Evolutionary conservation across 2,888 invertebrate species (phyloP), one percentile per base, ranked within the genome.

Genomic region (Pseudanteris insignis): DNA sequence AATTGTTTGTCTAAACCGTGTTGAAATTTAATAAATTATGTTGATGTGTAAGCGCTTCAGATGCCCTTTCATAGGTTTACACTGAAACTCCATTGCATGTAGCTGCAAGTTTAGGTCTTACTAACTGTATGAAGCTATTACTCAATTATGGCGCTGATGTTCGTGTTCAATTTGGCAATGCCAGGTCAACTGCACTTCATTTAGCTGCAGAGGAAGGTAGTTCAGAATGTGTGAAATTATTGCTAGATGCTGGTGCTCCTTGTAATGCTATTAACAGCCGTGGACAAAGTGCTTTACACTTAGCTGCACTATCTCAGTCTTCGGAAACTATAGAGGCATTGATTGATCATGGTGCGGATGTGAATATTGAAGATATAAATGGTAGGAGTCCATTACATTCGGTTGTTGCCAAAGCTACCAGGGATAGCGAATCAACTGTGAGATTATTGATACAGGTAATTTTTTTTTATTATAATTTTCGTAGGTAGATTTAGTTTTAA

Each of bases 131-230:
- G 25, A 85, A 87, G 76, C 81, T 94, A 62, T 83, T 95, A 12
- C 81, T 93, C 54, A 86, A 85, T 48, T 85, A 89, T 67, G 92
- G 93, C 12, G 92, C 93, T 0, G 92, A 92, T 70, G 89, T 90
- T 1, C 82, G 88, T 38, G 89, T 91, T 0, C 89, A 90, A 61
- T 83, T 87, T 63, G 91, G 91, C 0, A 74, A 83, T 1, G 86
- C 86, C 12, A 85, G 88, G 70, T 86, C 89, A 41, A 93, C 94
- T 0, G 90, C 94, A 1, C 79, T 96, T 15, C 94, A 95, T 81
- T 81, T 94, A 67, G 92, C 94, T 2, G 91, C 94, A 0, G 92
- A 93, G 73, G 93, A 94, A 69, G 92, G 93, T 3, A 90, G 90
- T 72, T 86, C 86, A 0, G 89, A 90, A 65, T 92, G 93, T 66